Percentiles rank a stretch among this genome's conserved stretches.
Conservation (phyloP, 2,113 vertebrate genomes). For the Trogon surrucura region DNA sequence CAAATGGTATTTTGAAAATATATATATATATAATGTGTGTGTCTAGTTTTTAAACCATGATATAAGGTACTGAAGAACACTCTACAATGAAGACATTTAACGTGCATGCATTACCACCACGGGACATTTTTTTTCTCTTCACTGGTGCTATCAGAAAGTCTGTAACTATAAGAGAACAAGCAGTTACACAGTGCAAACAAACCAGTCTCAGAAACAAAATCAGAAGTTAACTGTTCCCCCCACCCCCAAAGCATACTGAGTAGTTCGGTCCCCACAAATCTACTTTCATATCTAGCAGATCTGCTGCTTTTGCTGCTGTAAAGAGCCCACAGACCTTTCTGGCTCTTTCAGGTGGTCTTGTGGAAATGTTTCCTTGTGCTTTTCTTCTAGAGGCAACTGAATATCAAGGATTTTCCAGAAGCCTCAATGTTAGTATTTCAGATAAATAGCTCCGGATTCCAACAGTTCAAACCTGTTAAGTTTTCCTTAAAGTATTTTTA, state of each 20-base stretch:
- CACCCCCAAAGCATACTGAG: background rate
- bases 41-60: background rate
- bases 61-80: constrained; percentile 30
- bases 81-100: constrained; percentile 37
- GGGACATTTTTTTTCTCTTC: background rate
- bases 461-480: background rate
- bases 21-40: background rate
- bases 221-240: background rate
- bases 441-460: background rate
- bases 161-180: constrained; percentile 51
- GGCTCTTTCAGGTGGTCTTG: background rate
- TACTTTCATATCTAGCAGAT: background rate
- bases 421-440: background rate
- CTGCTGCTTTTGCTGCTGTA: background rate
- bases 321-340: background rate
- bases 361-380: background rate
- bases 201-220: background rate
- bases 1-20: constrained; percentile 61
- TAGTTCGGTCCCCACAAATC: background rate
- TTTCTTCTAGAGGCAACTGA: background rate
- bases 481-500: background rate
- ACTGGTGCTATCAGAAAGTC: background rate
- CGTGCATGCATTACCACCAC: constrained; percentile 31
- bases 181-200: constrained; percentile 30
- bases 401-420: background rate